phyloP scores from a whole-genome alignment of 64 coral and sea anemone genomes.

The Acropora yongei region DNA sequence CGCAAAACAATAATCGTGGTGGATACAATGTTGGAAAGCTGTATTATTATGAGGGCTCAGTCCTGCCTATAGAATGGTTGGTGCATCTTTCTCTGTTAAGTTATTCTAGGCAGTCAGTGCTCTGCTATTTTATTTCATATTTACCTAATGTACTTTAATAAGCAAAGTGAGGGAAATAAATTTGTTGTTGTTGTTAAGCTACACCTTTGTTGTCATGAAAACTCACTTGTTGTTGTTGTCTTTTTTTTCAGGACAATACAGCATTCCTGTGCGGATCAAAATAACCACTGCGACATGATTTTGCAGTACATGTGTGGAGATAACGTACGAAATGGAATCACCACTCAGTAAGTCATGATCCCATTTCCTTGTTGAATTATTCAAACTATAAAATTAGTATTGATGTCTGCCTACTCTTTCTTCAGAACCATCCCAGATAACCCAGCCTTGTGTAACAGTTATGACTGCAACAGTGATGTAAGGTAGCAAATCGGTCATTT shows the following conservation, averaged over 20 bases:
- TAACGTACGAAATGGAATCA: slow-evolving; percentile 77
- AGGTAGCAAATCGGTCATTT: slow-evolving; percentile 56
- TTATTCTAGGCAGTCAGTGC: neutral
- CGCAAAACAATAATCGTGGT: slow-evolving; percentile 88
- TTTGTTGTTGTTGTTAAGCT: neutral
- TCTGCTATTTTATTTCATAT: too few relatives aligned
- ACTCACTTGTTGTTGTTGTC: neutral
- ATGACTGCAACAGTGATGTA: slow-evolving; percentile 87
- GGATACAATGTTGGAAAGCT: slow-evolving; percentile 89
- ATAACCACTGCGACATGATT: slow-evolving; percentile 87
- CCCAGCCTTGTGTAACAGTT: slow-evolving; percentile 80
- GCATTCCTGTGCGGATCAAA: slow-evolving; percentile 82
- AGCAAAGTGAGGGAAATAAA: too few relatives aligned
- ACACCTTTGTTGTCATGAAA: neutral
- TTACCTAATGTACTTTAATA: too few relatives aligned
- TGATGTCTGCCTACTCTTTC: neutral
- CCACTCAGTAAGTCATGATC: slow-evolving; percentile 69
- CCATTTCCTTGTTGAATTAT: too few relatives aligned
- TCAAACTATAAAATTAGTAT: neutral
- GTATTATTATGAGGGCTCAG: slow-evolving; percentile 85
- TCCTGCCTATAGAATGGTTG: slow-evolving; percentile 79
- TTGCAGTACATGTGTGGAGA: slow-evolving; percentile 91
- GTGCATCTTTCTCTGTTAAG: neutral
- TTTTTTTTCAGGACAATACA: slow-evolving; percentile 79
- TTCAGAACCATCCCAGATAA: slow-evolving; percentile 92